phyloP scores from a whole-genome alignment of 2,113 vertebrate species.

The Callorhinus ursinus region DNA sequence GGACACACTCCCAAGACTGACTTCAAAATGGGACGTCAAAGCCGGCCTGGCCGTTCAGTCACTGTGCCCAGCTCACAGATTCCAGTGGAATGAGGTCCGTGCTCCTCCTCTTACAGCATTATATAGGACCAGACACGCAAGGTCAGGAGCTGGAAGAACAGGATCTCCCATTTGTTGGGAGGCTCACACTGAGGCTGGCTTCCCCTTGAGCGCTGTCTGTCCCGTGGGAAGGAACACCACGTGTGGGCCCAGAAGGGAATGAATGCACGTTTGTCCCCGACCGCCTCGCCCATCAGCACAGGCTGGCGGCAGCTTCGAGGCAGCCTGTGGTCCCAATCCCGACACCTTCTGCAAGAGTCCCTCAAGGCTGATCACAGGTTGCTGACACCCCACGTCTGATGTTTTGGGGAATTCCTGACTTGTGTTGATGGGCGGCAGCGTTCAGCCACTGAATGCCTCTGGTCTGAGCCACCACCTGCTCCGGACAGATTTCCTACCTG shows the following conservation, averaged over 20 bases:
- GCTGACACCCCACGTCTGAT: neutral
- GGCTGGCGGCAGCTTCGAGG: neutral
- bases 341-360: no score
- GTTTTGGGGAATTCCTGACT: neutral
- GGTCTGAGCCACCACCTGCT: neutral
- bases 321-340: neutral
- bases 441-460: neutral
- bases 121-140: neutral
- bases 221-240: neutral
- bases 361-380: neutral
- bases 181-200: neutral
- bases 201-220: no score
- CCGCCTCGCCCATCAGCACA: neutral
- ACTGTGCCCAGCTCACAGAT: neutral
- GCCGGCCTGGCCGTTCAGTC: neutral
- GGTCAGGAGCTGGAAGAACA: neutral
- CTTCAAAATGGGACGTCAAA: neutral
- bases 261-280: neutral
- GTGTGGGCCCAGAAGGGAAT: neutral
- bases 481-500: neutral
- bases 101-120: neutral
- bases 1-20: neutral
- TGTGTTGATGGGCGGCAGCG: rapidly evolving
- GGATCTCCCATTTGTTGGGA: neutral
- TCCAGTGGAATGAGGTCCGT: neutral